Evolutionary conservation across 2,113 vertebrate genomes (phyloP), one percentile per base, ranked within the genome.

Genomic region (Gila orcuttii): DNA sequence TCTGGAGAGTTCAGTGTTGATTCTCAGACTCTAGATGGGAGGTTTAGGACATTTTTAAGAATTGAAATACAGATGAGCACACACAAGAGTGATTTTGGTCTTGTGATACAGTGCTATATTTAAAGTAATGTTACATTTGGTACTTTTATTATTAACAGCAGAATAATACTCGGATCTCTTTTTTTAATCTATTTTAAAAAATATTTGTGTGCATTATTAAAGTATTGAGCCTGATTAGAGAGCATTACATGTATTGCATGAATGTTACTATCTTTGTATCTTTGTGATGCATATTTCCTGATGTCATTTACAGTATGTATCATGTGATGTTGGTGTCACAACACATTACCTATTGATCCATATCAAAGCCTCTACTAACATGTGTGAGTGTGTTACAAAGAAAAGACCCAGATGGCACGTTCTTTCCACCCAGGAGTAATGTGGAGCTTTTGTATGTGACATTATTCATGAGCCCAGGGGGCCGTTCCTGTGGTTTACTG

Each of bases 391-490:
- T 74, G 36, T 62, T 33, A 64, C 64, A 83, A 81, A 77, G 76
- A 33, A 80, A 79, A 81, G 66, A 77, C 21, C 39, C 68, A 85
- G 75, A 85, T 84, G 55, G 66, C 45, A 42, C 17, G 36, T 50
- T 42, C 36, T 36, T 71, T 19, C 33, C 69, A 74, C 23, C 25
- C 75, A 79, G 75, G 23, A 84, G 57, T 33, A 36, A 47, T 15
- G 21, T 23, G 0, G 47, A 50, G 64, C 71, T 28, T 84, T 39
- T 83, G 77, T 55, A 33, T 52, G 17, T 39, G 45, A 82, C 62
- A 45, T 82, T 82, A 82, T 82, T 82, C 36, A 52, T 77, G 71
- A 42, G 42, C 15, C 45, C 79, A 66, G 79, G 71, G 59, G 69
- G 45, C 59, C 10, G 10, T 31, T 10, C 47, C 25, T 31, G 79